These are phyloP conservation scores for Netelia melanura DNA, from an alignment of 2,888 invertebrate genomes.

Conservation along the genomic window DNA sequence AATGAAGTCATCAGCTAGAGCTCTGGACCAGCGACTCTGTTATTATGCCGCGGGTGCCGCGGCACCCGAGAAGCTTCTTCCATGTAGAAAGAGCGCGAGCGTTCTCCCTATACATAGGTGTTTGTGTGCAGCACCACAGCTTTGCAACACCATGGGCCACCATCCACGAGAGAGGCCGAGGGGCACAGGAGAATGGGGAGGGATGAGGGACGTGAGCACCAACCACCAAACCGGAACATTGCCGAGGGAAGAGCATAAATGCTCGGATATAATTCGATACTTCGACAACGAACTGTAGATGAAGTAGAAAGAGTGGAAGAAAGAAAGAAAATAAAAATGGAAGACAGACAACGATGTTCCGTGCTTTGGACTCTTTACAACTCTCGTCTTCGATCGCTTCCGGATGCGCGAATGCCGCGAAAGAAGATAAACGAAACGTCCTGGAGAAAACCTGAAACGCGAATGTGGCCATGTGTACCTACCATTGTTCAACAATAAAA, in stretches of 20 bases:
- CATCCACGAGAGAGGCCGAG: slow-evolving; percentile 3
- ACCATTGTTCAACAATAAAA: slow-evolving; percentile 28
- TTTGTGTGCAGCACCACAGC: slow-evolving; percentile 63
- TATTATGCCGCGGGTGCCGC: slow-evolving; percentile 84
- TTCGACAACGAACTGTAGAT: slow-evolving; percentile 32
- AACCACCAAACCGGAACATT: slow-evolving; percentile 52
- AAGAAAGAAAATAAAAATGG: neutral
- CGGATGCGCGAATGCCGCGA: slow-evolving; percentile 37
- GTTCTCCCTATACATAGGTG: slow-evolving; percentile 49
- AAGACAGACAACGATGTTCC: slow-evolving; percentile 11
- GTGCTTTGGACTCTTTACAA: neutral
- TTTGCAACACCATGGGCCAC: slow-evolving; percentile 26
- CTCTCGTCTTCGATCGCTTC: neutral
- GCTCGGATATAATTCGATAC: slow-evolving; percentile 36
- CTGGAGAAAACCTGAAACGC: neutral
- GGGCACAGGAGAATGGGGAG: neutral
- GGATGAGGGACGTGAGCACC: neutral
- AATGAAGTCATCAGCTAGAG: slow-evolving; percentile 85
- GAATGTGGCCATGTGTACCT: neutral
- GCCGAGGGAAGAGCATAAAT: slow-evolving; percentile 32
- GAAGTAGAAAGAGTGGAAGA: slow-evolving; percentile 2
- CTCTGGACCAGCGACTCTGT: slow-evolving; percentile 81
- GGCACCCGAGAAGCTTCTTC: slow-evolving; percentile 79
- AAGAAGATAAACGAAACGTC: neutral
- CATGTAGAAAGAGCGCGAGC: slow-evolving; percentile 51